Conservation (phyloP, 2,888 invertebrate genomes). For the Osedax frankpressi region DNA sequence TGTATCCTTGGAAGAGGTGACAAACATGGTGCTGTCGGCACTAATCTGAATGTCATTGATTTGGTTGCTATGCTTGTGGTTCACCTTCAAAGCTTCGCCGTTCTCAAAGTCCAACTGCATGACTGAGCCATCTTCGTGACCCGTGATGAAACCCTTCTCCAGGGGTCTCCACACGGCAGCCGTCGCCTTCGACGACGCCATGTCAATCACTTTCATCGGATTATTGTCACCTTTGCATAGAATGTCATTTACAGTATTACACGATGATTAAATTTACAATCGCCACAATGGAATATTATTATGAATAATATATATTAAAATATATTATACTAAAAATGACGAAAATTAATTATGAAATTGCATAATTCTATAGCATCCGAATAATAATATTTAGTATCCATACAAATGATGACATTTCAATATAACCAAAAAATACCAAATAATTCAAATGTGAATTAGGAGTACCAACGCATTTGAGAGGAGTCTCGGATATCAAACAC, state of each 20-base stretch:
- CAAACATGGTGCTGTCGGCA: conserved; percentile 83
- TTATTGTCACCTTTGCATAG: too few relatives aligned
- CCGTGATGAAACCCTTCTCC: conserved; percentile 52
- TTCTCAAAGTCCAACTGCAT: conserved; percentile 79
- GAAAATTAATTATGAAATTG: too few relatives aligned
- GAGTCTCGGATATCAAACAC: conserved; percentile 53
- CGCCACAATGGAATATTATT: too few relatives aligned
- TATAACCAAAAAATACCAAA: too few relatives aligned
- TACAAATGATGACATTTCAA: too few relatives aligned
- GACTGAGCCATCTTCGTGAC: conserved; percentile 85
- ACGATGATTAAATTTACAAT: too few relatives aligned
- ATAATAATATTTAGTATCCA: too few relatives aligned
- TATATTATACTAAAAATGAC: too few relatives aligned
- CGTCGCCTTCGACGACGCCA: conserved; percentile 63
- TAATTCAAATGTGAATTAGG: too few relatives aligned
- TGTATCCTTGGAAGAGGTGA: conserved; percentile 90
- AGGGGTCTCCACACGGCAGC: conserved; percentile 84
- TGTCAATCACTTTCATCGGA: conserved; percentile 66
- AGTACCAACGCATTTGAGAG: conserved; percentile 41
- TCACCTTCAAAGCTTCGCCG: conserved; percentile 64
- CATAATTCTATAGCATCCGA: too few relatives aligned
- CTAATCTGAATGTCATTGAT: conserved; percentile 94
- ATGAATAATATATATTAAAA: too few relatives aligned
- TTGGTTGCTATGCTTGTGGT: conserved; percentile 65
- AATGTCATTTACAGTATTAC: too few relatives aligned